Conservation (phyloP, 2,113 vertebrate species). For the Vulpes ferrilata region DNA sequence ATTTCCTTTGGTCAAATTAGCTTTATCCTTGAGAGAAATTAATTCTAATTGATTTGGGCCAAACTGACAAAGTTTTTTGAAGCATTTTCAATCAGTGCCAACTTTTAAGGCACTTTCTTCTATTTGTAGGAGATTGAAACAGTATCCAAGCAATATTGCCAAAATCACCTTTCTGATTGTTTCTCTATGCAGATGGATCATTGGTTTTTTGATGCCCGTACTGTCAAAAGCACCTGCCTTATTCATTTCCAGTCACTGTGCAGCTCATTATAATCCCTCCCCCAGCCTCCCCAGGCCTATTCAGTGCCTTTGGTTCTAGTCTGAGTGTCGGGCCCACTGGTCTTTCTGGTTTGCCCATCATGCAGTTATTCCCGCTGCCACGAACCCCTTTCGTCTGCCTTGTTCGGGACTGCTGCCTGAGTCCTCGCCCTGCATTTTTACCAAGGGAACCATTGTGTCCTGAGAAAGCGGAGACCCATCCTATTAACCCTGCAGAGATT, state of each 20-base stretch:
- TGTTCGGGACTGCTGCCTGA: conserved; percentile 65
- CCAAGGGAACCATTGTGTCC: background rate
- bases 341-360: background rate
- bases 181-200: background rate
- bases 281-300: background rate
- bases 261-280: background rate
- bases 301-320: background rate
- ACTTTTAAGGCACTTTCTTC: conserved; percentile 19
- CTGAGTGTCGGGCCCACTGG: background rate
- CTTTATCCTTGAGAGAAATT: conserved; percentile 51
- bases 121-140: background rate
- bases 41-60: conserved; percentile 52
- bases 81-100: conserved; percentile 22
- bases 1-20: conserved; percentile 40
- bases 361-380: background rate
- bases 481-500: conserved; percentile 14
- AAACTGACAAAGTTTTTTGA: conserved; percentile 30
- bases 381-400: conserved; percentile 29
- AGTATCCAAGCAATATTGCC: conserved; percentile 44
- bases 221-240: background rate
- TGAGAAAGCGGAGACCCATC: conserved; percentile 59
- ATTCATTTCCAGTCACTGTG: background rate
- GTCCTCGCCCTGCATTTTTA: conserved; percentile 38
- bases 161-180: conserved; percentile 8
- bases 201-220: background rate